phyloP scores from a whole-genome alignment of 2,888 invertebrate genomes.

The Heliconius sara region DNA sequence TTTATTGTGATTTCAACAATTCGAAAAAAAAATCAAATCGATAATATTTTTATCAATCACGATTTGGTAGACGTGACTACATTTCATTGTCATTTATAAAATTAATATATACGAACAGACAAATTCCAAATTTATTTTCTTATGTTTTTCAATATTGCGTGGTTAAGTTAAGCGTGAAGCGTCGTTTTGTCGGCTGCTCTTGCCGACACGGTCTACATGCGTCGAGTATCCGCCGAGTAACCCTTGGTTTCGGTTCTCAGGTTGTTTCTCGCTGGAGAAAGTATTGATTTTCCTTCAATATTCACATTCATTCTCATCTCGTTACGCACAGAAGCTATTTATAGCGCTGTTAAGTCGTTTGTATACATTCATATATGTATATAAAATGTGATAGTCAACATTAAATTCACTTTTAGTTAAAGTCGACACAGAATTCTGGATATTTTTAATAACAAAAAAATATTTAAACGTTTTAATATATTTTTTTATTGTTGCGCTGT shows the following conservation, averaged over 20 bases:
- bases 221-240: constrained; percentile 69
- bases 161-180: constrained; percentile 77
- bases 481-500: no score
- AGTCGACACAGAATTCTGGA: neutral
- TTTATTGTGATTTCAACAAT: no score
- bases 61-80: no score
- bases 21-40: no score
- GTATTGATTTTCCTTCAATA: constrained; percentile 50
- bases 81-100: neutral
- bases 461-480: no score
- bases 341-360: neutral
- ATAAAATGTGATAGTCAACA: neutral
- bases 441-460: neutral
- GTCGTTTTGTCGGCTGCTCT: constrained; percentile 76
- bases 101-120: constrained; percentile 20
- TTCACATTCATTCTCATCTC: constrained; percentile 31
- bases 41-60: no score
- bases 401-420: neutral
- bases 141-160: constrained; percentile 67
- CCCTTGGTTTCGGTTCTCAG: constrained; percentile 68
- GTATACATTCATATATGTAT: neutral
- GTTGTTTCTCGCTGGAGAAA: constrained; percentile 54
- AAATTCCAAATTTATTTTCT: constrained; percentile 32
- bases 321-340: neutral
- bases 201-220: constrained; percentile 81